Conservation (phyloP, 2,888 invertebrate genomes). For the Mimumesa dahlbomi region DNA sequence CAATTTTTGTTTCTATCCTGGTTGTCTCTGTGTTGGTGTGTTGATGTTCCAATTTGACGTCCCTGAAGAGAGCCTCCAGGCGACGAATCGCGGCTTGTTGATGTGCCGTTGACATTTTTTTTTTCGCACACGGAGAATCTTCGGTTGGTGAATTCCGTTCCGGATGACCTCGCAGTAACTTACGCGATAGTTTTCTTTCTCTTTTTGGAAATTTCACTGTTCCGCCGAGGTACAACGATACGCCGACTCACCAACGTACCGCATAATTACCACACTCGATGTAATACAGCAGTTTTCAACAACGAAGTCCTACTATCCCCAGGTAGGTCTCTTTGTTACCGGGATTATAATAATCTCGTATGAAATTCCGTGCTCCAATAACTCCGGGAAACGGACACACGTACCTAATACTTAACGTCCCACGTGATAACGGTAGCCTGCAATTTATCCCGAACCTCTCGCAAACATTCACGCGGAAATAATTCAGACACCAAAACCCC, state of each 20-base stretch:
- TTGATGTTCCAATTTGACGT: constrained; percentile 83
- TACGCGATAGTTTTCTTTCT: too few relatives aligned
- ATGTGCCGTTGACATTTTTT: constrained; percentile 79
- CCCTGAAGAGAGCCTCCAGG: constrained; percentile 87
- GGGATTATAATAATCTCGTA: constrained; percentile 1
- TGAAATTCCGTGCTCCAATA: constrained; percentile 7
- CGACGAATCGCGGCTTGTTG: constrained; percentile 87
- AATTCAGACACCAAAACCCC: too few relatives aligned
- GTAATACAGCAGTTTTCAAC: too few relatives aligned
- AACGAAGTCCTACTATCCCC: background rate
- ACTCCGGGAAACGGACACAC: too few relatives aligned
- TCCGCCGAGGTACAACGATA: too few relatives aligned
- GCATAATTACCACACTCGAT: constrained; percentile 20
- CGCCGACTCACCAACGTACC: constrained; percentile 5
- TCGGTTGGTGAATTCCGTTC: too few relatives aligned
- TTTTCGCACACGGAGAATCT: too few relatives aligned
- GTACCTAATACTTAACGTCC: background rate
- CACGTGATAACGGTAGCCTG: background rate
- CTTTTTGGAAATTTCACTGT: too few relatives aligned
- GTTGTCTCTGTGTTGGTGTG: constrained; percentile 69
- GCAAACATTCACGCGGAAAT: too few relatives aligned
- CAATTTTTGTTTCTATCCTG: constrained; percentile 83
- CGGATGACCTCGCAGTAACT: too few relatives aligned
- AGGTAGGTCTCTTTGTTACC: background rate
- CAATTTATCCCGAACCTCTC: too few relatives aligned